phyloP scores from a whole-genome alignment of 2,888 invertebrate species.

The Priocnemis perturbator region DNA sequence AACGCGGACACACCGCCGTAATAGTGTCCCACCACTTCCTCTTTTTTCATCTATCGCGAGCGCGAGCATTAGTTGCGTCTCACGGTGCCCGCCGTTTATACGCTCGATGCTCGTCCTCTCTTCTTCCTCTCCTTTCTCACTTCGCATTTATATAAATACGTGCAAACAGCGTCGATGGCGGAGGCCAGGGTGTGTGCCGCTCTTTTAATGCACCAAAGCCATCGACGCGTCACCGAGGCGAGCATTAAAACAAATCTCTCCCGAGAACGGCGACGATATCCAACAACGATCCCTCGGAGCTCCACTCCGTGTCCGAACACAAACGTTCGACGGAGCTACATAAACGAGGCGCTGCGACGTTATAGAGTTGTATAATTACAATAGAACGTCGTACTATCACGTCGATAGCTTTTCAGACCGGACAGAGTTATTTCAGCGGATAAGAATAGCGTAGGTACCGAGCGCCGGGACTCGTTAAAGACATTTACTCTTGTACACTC shows the following conservation, averaged over 20 bases:
- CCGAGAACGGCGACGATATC: conserved; percentile 34
- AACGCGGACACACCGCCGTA: conserved; percentile 31
- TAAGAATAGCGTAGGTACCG: too few relatives aligned
- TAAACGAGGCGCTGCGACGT: too few relatives aligned
- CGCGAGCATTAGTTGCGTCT: conserved; percentile 15
- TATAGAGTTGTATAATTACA: too few relatives aligned
- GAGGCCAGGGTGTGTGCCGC: conserved; percentile 20
- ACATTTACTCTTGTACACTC: too few relatives aligned
- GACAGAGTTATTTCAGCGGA: too few relatives aligned
- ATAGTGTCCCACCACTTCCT: background rate
- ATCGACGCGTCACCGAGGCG: conserved; percentile 25
- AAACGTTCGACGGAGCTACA: too few relatives aligned
- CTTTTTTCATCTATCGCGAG: conserved; percentile 12
- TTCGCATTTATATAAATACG: conserved; percentile 8
- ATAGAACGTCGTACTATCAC: too few relatives aligned
- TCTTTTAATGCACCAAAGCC: conserved; percentile 44
- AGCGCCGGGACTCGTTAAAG: too few relatives aligned
- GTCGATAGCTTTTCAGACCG: too few relatives aligned
- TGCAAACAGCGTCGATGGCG: background rate
- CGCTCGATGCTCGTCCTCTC: background rate
- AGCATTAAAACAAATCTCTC: conserved; percentile 51
- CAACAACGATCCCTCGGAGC: conserved; percentile 24
- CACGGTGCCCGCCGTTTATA: conserved; percentile 19
- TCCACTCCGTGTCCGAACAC: background rate
- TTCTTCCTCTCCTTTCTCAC: background rate